Evolutionary conservation across 2,113 vertebrate genomes (phyloP).

Genomic region (Oreotrochilus melanogaster): DNA sequence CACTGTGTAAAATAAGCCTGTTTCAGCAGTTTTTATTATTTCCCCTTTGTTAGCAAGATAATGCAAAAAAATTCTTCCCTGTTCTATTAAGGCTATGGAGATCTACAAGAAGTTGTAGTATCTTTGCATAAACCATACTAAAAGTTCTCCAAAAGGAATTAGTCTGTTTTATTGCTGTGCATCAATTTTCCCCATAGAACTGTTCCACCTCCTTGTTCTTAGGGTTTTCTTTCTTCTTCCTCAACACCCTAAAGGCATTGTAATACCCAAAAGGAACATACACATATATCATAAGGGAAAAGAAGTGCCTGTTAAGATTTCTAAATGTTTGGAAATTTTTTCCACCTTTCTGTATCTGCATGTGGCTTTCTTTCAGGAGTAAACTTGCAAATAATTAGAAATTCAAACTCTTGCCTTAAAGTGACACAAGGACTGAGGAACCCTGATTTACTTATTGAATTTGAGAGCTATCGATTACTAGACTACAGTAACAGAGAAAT

Average conservation of each 20-base stretch:
- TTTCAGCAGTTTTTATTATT: neutral
- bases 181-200: neutral
- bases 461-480: neutral
- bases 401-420: neutral
- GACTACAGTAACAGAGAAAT: neutral
- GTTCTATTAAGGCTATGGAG: neutral
- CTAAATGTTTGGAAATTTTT: neutral
- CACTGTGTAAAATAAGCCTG: neutral
- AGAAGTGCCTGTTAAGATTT: neutral
- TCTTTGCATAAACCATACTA: neutral
- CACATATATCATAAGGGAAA: neutral
- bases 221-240: neutral
- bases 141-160: neutral
- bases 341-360: neutral
- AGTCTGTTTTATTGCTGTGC: neutral
- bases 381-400: neutral
- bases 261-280: neutral
- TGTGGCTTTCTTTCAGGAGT: neutral
- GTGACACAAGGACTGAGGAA: neutral
- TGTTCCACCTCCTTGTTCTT: neutral
- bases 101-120: neutral
- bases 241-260: neutral
- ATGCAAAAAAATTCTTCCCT: neutral
- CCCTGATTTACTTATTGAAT: neutral
- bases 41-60: neutral